These are phyloP conservation scores for Mystacides longicornis DNA, from an alignment of 2,888 invertebrate species.

Conservation along the genomic window DNA sequence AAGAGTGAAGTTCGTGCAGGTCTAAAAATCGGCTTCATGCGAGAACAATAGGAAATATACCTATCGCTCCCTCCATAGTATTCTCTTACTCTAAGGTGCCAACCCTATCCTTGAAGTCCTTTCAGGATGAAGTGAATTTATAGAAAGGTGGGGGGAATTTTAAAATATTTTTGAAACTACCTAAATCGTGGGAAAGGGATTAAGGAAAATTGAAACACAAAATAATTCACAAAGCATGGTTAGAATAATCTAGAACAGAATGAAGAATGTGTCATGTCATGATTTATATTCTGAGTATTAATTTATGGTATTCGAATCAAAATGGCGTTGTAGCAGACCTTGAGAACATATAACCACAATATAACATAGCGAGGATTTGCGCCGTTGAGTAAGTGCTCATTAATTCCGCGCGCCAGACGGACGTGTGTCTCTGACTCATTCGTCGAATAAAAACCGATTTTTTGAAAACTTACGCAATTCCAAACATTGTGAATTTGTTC, in stretches of 20 bases:
- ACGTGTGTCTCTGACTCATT: neutral
- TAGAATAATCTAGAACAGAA: neutral
- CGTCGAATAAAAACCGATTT: neutral
- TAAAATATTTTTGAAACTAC: too few relatives aligned
- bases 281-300: neutral
- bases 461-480: conserved; percentile 1
- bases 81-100: too few relatives aligned
- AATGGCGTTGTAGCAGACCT: neutral
- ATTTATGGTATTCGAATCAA: neutral
- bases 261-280: neutral
- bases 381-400: neutral
- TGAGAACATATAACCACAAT: too few relatives aligned
- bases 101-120: too few relatives aligned
- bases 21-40: too few relatives aligned
- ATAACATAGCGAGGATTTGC: neutral
- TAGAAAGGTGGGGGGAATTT: neutral
- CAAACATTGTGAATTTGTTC: neutral
- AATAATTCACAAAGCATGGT: neutral
- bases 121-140: neutral
- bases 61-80: too few relatives aligned
- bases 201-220: neutral
- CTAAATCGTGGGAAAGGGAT: too few relatives aligned
- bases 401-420: neutral
- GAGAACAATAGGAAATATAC: too few relatives aligned
- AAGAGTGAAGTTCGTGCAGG: too few relatives aligned